Percentiles rank a stretch among this genome's conserved stretches.
phyloP scores from a whole-genome alignment of 2,113 vertebrate species.

The Dasypus novemcinctus region DNA sequence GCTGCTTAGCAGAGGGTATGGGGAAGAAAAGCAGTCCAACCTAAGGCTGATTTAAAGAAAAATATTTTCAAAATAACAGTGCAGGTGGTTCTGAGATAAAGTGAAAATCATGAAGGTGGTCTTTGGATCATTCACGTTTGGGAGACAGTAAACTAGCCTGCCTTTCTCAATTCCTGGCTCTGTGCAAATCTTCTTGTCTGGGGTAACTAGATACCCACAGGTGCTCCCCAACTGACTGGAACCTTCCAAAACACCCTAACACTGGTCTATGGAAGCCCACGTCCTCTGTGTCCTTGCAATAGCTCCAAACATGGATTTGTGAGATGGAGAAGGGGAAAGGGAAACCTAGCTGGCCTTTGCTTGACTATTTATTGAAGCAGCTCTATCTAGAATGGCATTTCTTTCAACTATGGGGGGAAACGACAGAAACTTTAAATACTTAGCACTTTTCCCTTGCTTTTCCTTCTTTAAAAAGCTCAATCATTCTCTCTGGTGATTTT shows the following conservation, averaged over 20 bases:
- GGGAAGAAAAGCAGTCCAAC: neutral
- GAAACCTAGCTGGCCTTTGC: neutral
- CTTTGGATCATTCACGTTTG: neutral
- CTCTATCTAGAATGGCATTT: neutral
- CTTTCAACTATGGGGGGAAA: neutral
- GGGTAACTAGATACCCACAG: neutral
- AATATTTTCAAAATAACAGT: neutral
- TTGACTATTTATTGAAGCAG: neutral
- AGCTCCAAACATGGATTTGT: neutral
- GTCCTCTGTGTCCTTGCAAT: neutral
- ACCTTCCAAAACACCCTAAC: neutral
- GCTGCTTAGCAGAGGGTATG: neutral
- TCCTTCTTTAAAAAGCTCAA: neutral
- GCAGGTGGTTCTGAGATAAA: neutral
- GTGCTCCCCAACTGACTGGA: neutral
- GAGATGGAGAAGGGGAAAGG: neutral
- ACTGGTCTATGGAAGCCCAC: neutral
- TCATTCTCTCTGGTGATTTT: neutral
- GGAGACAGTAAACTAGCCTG: neutral
- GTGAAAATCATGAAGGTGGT: neutral
- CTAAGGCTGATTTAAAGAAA: slow-evolving; percentile 14
- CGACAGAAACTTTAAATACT: neutral
- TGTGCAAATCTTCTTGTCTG: neutral
- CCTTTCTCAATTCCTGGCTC: neutral
- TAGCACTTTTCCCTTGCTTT: neutral